Percentiles rank a stretch among this genome's conserved stretches.
Conservation (phyloP, 2,113 vertebrate genomes). For the Zootoca vivipara region DNA sequence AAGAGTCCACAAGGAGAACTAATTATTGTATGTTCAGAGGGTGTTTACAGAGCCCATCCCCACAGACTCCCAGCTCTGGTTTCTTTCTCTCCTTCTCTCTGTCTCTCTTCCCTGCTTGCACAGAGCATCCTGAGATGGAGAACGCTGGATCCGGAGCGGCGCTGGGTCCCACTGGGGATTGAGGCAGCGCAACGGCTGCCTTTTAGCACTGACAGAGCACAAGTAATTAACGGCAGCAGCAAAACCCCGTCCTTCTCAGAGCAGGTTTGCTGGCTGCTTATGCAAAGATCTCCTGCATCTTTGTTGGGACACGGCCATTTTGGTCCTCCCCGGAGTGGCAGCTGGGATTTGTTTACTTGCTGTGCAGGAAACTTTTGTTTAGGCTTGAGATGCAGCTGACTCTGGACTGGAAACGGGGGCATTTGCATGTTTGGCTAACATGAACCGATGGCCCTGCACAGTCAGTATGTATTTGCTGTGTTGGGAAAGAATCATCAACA, state of each 20-base stretch:
- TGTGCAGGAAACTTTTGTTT: no score
- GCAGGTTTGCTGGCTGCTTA: not conserved
- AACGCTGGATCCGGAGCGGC: not conserved
- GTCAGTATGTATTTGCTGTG: no score
- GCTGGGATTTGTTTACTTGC: not conserved
- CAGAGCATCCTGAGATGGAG: not conserved
- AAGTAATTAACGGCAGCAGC: not conserved
- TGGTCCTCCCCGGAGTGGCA: not conserved
- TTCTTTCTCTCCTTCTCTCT: not conserved
- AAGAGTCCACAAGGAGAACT: conserved; percentile 6
- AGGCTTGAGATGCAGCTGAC: not conserved
- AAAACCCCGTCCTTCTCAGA: not conserved
- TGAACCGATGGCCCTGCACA: not conserved
- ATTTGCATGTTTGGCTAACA: not conserved
- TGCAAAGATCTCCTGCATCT: not conserved
- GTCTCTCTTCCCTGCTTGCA: not conserved
- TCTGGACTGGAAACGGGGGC: not conserved
- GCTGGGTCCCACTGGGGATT: not conserved
- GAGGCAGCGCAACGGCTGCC: not conserved
- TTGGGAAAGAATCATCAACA: not conserved
- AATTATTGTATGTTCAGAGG: conserved; percentile 17
- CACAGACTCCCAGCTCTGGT: not conserved
- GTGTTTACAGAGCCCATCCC: not conserved
- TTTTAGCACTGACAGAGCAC: not conserved
- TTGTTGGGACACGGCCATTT: not conserved